Base-by-base conservation (phyloP, 2,888 invertebrate species). In the Notodonta ziczac region DNA sequence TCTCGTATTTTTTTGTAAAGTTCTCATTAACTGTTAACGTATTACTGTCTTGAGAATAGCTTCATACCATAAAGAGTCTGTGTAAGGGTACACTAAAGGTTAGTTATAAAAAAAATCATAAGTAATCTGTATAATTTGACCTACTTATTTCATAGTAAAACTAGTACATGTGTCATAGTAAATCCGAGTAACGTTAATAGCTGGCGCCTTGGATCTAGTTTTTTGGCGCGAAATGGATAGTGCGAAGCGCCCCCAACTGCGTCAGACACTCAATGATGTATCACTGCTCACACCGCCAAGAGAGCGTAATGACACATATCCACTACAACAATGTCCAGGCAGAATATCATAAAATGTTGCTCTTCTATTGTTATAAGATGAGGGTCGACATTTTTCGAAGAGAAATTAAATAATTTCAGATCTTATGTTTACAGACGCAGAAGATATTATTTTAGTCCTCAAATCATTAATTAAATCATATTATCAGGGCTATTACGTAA, bases 171-270 rank as follows among this genome's bases (percentile, higher is more conserved):
- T n/a, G 16, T 16, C 16, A 1, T n/a, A 50, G 50, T 16, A 16
- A 16, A 50, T 50, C 48, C 14, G n/a, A 7, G 16, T 14, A 50
- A 16, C 52, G 32, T 7, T 32, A 46, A 52, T 52, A 52, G 32
- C 16, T 9, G 52, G 52, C 52, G 52, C 57, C 58, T 59, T 54
- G 52, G 50, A 35, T 32, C 13, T 24, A 16, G 46, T 50, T 52
- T 32, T 24, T 32, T 52, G 52, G 52, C 52, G 32, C n/a, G 12
- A 52, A 52, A 52, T 35, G 32, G 10, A 13, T 52, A 10, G 32
- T 13, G 32, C 32, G 14, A 52, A 52, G 51, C 58, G 53, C 54
- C 54, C 54, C n/a, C n/a, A 13, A 16, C 35, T 24, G 9, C 6
- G 52, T 4, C 16, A 52, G 32, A 32, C 52, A 32, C 12, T n/a